Evolutionary conservation across 2,113 vertebrate genomes (phyloP), one percentile per base, ranked within the genome.

Genomic region (Stigmatopora nigra): DNA sequence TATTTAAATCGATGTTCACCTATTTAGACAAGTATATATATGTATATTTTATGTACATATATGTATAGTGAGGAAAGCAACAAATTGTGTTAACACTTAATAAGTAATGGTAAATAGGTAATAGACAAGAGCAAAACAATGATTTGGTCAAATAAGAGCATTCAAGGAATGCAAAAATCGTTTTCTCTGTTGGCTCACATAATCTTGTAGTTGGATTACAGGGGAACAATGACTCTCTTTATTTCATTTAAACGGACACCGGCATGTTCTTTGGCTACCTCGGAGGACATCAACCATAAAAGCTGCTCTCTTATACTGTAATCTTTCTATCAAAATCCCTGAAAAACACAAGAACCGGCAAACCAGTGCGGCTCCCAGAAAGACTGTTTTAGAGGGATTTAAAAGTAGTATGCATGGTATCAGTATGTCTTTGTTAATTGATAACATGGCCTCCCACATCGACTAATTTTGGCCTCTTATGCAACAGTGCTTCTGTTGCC

Each of bases 371-470:
- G 59, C 73, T 64, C 56, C 14, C 59, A 57, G 52, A 64, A 60
- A 60, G 45, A 62, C 59, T 63, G 55, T 58, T 66, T 63, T 53
- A 10, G 57, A 70, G 47, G 62, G 63, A 63, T 49, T 69, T 10
- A 60, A 36, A 64, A 52, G 7, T 52, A 46, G 60, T 51, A 49
- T 64, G 68, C 65, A 75, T 36, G 65, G 65, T 73, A 73, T 83
- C 68, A 2, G 25, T 71, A 72, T 47, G 19, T 58, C 48, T 70
- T 72, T 62, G 78, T 84, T 85, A 82, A 81, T 77, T 74, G 61
- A 82, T 81, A 83, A 85, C 79, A 57, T 63, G 67, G 78, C 79
- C 82, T 75, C 82, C 72, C 73, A 78, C 75, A 60, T 58, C 58
- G 74, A 64, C 31, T 68, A 61, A 77, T 67, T 57, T 74, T 51